Conservation (phyloP, 2,113 vertebrate genomes). For the Willisornis vidua region DNA sequence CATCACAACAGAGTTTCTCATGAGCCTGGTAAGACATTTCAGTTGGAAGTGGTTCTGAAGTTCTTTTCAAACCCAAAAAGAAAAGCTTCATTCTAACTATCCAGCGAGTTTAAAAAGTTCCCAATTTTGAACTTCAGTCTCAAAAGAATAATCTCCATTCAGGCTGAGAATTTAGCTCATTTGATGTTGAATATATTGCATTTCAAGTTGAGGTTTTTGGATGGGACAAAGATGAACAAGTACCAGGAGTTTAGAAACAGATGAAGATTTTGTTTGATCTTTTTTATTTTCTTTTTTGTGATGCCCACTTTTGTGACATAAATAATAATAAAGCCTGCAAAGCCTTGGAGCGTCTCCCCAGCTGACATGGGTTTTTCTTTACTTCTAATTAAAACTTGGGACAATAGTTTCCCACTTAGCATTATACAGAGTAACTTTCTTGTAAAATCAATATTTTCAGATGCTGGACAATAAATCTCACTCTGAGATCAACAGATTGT, state of each 20-base stretch:
- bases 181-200: background rate
- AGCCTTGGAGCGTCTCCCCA: background rate
- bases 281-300: background rate
- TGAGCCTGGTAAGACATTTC: background rate
- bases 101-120: background rate
- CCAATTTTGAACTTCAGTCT: background rate
- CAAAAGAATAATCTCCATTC: constrained; percentile 18
- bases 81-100: constrained; percentile 36
- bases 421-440: background rate
- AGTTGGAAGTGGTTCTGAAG: constrained; percentile 39
- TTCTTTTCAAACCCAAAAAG: constrained; percentile 37
- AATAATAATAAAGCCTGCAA: constrained; percentile 1
- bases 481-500: background rate
- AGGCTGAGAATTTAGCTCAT: constrained; percentile 11
- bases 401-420: background rate
- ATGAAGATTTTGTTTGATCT: background rate
- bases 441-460: background rate
- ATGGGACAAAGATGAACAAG: background rate
- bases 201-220: constrained; percentile 2
- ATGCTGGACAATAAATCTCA: background rate
- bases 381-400: constrained; percentile 38
- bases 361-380: background rate
- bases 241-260: background rate
- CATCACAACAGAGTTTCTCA: background rate
- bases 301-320: background rate